A percentile compares a stretch with the other conserved stretches of the same genome.
These are phyloP conservation scores for Liasis olivaceus DNA, from an alignment of 2,797 vertebrate genomes.

Conservation along the genomic window DNA sequence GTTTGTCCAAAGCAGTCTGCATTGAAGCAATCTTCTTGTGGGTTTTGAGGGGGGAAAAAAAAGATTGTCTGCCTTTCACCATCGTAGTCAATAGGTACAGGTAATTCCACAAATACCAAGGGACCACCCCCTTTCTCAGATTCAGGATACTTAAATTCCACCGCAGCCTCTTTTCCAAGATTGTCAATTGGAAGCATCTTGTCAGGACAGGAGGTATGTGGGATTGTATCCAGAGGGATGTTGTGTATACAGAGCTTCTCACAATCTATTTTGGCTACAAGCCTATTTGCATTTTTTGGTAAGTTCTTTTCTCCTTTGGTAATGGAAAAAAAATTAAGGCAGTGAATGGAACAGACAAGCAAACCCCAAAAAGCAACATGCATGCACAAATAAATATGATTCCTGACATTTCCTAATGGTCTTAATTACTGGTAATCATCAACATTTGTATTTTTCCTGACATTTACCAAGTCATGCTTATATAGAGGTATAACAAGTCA, in stretches of 20 bases:
- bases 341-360: not conserved
- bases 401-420: not conserved
- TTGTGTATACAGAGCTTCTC: not conserved
- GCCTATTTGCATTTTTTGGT: not conserved
- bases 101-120: not conserved
- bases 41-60: no score
- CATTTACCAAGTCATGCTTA: not conserved
- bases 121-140: not conserved
- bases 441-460: conserved; percentile 16
- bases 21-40: no score
- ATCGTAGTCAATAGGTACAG: not conserved
- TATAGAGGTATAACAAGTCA: not conserved
- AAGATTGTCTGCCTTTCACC: no score
- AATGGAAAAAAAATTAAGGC: not conserved
- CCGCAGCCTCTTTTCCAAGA: not conserved
- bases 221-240: not conserved
- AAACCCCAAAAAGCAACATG: not conserved
- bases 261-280: not conserved
- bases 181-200: not conserved
- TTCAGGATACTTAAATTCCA: not conserved
- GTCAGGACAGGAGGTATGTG: not conserved
- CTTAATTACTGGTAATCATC: conserved; percentile 12
- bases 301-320: not conserved
- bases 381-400: conserved; percentile 6
- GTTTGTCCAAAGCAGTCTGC: no score